A percentile compares a stretch with the other conserved stretches of the same genome.
Evolutionary conservation across 2,888 invertebrate species (phyloP).

Genomic region (Oligia latruncula): DNA sequence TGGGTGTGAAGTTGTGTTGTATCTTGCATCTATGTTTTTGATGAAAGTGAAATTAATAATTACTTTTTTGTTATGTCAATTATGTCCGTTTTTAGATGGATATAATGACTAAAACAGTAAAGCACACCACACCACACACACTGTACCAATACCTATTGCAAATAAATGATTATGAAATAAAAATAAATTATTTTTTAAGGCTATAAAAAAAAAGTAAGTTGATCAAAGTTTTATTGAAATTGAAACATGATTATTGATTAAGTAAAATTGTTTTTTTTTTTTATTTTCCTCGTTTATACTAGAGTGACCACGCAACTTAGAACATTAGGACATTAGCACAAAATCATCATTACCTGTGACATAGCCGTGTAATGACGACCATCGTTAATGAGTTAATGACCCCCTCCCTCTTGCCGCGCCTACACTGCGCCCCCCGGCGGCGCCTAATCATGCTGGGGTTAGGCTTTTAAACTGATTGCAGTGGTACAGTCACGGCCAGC

Average conservation of each 20-base stretch:
- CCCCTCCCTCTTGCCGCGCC: conserved; percentile 49
- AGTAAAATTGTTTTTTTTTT: neutral
- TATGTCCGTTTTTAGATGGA: neutral
- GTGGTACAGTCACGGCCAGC: conserved; percentile 53
- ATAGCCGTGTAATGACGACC: conserved; percentile 64
- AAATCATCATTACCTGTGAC: conserved; percentile 60
- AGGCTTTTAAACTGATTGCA: conserved; percentile 80
- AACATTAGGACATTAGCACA: conserved; percentile 57
- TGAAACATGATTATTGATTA: neutral
- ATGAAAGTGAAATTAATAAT: neutral
- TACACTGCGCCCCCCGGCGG: conserved; percentile 55
- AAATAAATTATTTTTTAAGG: neutral
- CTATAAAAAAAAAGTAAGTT: too few relatives aligned
- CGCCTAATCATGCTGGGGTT: conserved; percentile 74
- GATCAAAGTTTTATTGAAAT: neutral
- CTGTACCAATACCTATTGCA: neutral
- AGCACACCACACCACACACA: neutral
- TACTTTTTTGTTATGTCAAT: neutral
- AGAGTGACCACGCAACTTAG: conserved; percentile 50
- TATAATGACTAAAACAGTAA: neutral
- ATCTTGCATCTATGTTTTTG: neutral
- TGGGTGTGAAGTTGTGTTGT: conserved; percentile 1
- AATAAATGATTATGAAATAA: neutral
- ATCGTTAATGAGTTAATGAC: conserved; percentile 76
- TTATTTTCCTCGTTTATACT: conserved; percentile 2